Evolutionary conservation across 2,113 vertebrate genomes (phyloP).

Genomic region (Proterorhinus semilunaris): DNA sequence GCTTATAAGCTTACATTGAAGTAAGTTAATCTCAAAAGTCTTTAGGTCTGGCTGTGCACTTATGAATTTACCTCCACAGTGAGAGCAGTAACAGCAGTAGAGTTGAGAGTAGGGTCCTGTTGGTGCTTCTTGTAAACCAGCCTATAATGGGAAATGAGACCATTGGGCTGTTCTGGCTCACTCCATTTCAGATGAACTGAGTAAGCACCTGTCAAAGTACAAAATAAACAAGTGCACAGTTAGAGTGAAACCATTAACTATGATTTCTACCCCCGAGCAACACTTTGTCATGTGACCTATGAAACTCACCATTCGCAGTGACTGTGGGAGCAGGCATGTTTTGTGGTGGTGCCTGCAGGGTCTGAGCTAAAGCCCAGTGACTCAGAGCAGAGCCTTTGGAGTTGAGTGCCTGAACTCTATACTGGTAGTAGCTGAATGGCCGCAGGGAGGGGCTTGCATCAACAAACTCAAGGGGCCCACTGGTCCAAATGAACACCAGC

Average conservation of each 20-base stretch:
- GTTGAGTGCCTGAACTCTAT: slow-evolving; percentile 80
- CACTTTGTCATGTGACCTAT: slow-evolving; percentile 1
- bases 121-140: slow-evolving; percentile 80
- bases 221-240: slow-evolving; percentile 9
- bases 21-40: not conserved
- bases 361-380: slow-evolving; percentile 77
- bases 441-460: slow-evolving; percentile 77
- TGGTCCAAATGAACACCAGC: slow-evolving; percentile 83
- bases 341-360: slow-evolving; percentile 81
- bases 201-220: slow-evolving; percentile 71
- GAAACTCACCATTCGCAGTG: slow-evolving; percentile 69
- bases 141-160: slow-evolving; percentile 80
- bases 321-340: slow-evolving; percentile 75
- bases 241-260: slow-evolving; percentile 5
- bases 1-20: too few species aligned
- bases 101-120: slow-evolving; percentile 74
- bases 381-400: slow-evolving; percentile 81
- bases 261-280: not conserved
- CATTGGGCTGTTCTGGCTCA: slow-evolving; percentile 80
- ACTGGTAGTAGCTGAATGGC: slow-evolving; percentile 85
- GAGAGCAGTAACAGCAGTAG: slow-evolving; percentile 75
- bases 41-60: not conserved
- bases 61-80: slow-evolving; percentile 81
- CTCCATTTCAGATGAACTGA: slow-evolving; percentile 84
- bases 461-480: slow-evolving; percentile 82